Evolutionary conservation across 2,888 invertebrate species (phyloP), one percentile per base, ranked within the genome.

Genomic region (Apotomis capreana): DNA sequence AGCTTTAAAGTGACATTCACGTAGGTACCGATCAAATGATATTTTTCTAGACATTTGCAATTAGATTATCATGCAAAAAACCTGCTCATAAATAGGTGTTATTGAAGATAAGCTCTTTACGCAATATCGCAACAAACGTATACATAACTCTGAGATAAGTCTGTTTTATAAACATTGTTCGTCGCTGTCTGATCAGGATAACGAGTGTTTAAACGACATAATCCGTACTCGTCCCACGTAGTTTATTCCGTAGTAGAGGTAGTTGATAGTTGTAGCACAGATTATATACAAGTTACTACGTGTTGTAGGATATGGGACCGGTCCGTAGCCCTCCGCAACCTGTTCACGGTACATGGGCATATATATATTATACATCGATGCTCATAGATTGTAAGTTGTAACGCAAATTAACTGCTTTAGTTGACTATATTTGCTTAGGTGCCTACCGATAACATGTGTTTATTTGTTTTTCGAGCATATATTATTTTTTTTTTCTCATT

Each of bases 81-180:
- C 10, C 55, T 9, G 15, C 26, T 12, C 5, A 10, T 26, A 26
- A 10, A 2, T n/a, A 62, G 36, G 36, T 61, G 49, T 63, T 15
- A 13, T 40, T 46, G 15, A 60, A 26, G 15, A 44, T 13, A n/a
- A 63, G 52, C 37, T 52, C 10, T 36, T 54, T 63, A 54, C 15
- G 54, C 54, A 54, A 60, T 44, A 60, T 8, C 54, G 52, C 52
- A 52, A 64, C 52, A 36, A 15, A 12, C 10, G 40, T 44, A 26
- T 13, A 54, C 54, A 15, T 64, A 64, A 64, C 64, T 15, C 15
- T 4, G 8, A 64, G 64, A 64, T 55, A 64, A 64, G 15, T 15
- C 12, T 36, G 37, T 54, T 37, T 54, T 12, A 63, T 55, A 55
- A 63, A 64, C 54, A 64, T 55, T 49, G 8, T 3, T 46, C 6